Evolutionary conservation across 2,797 vertebrate genomes (phyloP).

Genomic region (Falco biarmicus): DNA sequence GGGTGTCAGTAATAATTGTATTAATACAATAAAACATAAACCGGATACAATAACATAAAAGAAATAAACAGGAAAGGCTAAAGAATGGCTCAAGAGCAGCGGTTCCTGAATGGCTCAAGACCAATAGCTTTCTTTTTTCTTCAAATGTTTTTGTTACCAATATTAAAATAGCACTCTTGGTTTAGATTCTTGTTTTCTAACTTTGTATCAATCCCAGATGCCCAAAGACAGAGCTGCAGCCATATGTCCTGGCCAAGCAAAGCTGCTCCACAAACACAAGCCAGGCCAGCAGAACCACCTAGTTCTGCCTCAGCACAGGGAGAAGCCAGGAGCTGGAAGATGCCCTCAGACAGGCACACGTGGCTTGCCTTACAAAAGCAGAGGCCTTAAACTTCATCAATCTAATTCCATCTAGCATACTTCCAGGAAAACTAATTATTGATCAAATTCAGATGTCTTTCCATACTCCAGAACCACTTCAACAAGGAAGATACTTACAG

Average conservation of each 20-base stretch:
- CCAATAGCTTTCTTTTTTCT: background rate
- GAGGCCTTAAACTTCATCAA: background rate
- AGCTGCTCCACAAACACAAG: background rate
- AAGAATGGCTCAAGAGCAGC: background rate
- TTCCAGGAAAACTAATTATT: background rate
- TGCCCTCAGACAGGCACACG: rapidly evolving
- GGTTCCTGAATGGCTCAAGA: background rate
- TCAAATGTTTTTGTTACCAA: background rate
- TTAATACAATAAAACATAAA: background rate
- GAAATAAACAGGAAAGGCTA: background rate
- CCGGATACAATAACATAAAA: background rate
- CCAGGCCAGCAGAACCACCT: background rate
- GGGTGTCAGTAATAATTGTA: background rate
- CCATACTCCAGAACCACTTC: background rate
- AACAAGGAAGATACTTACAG: background rate
- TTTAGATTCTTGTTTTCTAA: background rate
- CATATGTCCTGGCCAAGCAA: background rate
- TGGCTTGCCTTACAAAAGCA: background rate
- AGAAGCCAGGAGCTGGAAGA: background rate
- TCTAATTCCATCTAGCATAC: background rate
- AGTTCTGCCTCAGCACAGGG: background rate
- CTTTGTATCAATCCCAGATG: background rate
- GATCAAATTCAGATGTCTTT: background rate
- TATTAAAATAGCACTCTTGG: background rate
- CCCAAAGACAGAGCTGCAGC: background rate